phyloP scores from a whole-genome alignment of 2,113 vertebrate species.

The Hyperoodon ampullatus region DNA sequence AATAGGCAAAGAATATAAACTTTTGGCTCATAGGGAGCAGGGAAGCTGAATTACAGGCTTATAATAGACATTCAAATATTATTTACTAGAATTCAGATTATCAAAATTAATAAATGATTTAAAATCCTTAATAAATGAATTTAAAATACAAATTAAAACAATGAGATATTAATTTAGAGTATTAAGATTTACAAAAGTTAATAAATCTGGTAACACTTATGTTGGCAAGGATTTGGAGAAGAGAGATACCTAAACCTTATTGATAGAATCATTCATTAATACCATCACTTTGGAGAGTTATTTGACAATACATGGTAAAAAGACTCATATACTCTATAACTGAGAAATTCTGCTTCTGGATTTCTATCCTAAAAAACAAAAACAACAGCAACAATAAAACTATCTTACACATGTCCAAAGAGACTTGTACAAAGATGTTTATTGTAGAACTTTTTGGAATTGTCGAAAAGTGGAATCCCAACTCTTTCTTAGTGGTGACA shows the following conservation, averaged over 20 bases:
- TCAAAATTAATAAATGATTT: not conserved
- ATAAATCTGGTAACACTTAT: not conserved
- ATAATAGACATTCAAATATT: not conserved
- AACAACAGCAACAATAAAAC: not conserved
- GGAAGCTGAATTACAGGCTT: not conserved
- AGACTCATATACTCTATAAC: not conserved
- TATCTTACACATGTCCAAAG: not conserved
- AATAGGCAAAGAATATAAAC: not conserved
- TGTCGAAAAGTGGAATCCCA: not conserved
- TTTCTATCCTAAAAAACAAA: not conserved
- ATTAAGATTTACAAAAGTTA: not conserved
- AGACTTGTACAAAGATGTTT: not conserved
- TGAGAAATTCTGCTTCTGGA: not conserved
- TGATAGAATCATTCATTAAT: not conserved
- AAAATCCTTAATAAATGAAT: not conserved
- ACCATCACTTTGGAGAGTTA: not conserved
- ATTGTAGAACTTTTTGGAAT: not conserved
- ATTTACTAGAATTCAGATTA: conserved; percentile 18
- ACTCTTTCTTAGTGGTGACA: not conserved
- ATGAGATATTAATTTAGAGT: not conserved
- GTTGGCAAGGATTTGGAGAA: not conserved
- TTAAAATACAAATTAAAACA: conserved; percentile 22
- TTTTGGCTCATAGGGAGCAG: not conserved
- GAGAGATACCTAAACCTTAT: not conserved
- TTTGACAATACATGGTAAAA: not conserved